Evolutionary conservation across 2,888 invertebrate genomes (phyloP), one percentile per base, ranked within the genome.

Genomic region (Plutella xylostella): DNA sequence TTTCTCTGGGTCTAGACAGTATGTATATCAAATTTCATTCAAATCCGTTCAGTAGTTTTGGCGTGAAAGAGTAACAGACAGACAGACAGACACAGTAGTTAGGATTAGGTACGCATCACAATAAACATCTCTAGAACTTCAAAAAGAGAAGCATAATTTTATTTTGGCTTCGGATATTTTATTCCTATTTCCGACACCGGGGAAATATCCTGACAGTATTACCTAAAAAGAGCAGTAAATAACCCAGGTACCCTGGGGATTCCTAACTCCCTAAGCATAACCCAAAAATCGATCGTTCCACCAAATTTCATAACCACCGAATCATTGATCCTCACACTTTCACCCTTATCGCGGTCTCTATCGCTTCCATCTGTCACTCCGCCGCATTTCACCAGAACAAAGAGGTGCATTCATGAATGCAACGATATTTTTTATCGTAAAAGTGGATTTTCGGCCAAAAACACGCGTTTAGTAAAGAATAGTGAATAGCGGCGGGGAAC

Each of bases 261-360:
- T n/a, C n/a, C n/a, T n/a, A n/a, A n/a, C n/a, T n/a, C n/a, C n/a
- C n/a, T n/a, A 35, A 18, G 18, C 17, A 35, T 35, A n/a, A 35
- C 12, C 19, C 19, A 35, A 17, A 35, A 35, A 35, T 35, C 35
- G 17, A 35, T 18, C 18, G 2, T 19, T 11, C 37, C 37, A 9
- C 37, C 37, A 37, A 37, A 37, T 19, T 37, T 33, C n/a, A 40
- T 4, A n/a, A n/a, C 17, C n/a, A 40, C 11, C 15, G 40, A 21
- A n/a, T 22, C 34, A 31, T 41, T 72, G n/a, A n/a, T n/a, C n/a
- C n/a, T n/a, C n/a, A n/a, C n/a, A n/a, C n/a, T n/a, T n/a, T n/a
- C n/a, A n/a, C n/a, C 76, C 73, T 73, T 75, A 77, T 75, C 76
- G 59, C 55, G 51, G 55, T 48, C 51, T 52, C 48, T 47, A 53